Evolutionary conservation across 2,113 vertebrate species (phyloP), one percentile per base, ranked within the genome.

Genomic region (Malurus elegans): DNA sequence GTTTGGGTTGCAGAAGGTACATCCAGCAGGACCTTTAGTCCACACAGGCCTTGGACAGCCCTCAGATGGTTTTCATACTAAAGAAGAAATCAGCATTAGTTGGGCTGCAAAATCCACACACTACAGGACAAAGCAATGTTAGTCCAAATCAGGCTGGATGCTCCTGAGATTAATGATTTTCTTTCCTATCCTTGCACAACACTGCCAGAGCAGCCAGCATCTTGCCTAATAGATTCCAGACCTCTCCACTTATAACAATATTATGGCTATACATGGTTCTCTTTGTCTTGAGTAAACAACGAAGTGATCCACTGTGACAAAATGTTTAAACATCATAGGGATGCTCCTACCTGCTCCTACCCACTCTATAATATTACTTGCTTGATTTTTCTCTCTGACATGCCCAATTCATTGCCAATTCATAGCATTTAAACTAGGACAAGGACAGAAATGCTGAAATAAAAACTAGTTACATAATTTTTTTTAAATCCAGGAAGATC

Each of bases 1-100:
- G 17, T 40, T 66, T 79, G 78, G 28, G 28, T 7, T 56, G 53
- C 31, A 1, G 81, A 81, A 76, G 34, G 48, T 19, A 50, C 40
- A 34, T 65, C 85, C 62, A 66, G 29, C 93, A 40, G 26, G 71
- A 91, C 93, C 86, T 92, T 82, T 86, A 56, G 86, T 45, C 57
- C 88, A 69, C 88, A 66, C 16, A 45, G 65, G 73, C 70, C 70
- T 44, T 50, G 62, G 66, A 40, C 23, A 75, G 89, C 71, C 73
- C 79, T 93, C 96, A 96, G 91, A 53, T 87, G 89, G 29, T 92
- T 96, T 95, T 88, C 93, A 79, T 79, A 79, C 91, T 93, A 12
- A 92, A 72, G 88, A 78, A 95, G 81, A 94, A 95, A 97, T 72
- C 40, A 48, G 17, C 60, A 51, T 97, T 92, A 97, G 88, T 69